Conservation (phyloP, 2,888 invertebrate species). For the Drosophila meridiana region DNA sequence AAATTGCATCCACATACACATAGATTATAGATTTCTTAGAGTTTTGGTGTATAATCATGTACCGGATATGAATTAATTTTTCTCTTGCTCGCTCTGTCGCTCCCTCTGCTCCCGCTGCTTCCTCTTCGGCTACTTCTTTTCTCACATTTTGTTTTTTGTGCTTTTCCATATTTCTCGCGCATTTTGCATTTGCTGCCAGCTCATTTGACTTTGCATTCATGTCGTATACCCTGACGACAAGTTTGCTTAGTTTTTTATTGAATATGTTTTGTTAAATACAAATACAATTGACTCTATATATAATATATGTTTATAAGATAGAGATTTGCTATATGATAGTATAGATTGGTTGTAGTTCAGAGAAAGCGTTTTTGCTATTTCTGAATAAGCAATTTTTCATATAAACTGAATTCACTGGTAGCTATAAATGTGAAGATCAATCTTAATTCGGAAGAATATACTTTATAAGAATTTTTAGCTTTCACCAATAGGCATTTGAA, state of each 20-base stretch:
- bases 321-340: not conserved
- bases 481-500: too few species aligned
- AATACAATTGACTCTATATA: not conserved
- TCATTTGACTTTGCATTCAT: conserved; percentile 26
- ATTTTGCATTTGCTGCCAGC: conserved; percentile 47
- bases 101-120: not conserved
- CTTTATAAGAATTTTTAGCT: too few species aligned
- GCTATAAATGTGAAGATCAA: too few species aligned
- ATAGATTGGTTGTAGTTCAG: too few species aligned
- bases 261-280: not conserved
- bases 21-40: conserved; percentile 76
- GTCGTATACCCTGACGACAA: conserved; percentile 7
- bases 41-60: conserved; percentile 80
- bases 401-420: too few species aligned
- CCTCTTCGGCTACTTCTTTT: not conserved
- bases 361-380: too few species aligned
- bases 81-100: conserved; percentile 38
- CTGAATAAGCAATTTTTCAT: too few species aligned
- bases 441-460: too few species aligned
- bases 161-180: conserved; percentile 47
- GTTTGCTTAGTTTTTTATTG: not conserved
- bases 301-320: not conserved
- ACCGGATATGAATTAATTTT: conserved; percentile 83
- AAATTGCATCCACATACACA: conserved; percentile 57
- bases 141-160: not conserved